A percentile compares a stretch with the other conserved stretches of the same genome.
These are phyloP conservation scores for Camelus bactrianus DNA, from an alignment of 2,113 vertebrate species.

Conservation along the genomic window DNA sequence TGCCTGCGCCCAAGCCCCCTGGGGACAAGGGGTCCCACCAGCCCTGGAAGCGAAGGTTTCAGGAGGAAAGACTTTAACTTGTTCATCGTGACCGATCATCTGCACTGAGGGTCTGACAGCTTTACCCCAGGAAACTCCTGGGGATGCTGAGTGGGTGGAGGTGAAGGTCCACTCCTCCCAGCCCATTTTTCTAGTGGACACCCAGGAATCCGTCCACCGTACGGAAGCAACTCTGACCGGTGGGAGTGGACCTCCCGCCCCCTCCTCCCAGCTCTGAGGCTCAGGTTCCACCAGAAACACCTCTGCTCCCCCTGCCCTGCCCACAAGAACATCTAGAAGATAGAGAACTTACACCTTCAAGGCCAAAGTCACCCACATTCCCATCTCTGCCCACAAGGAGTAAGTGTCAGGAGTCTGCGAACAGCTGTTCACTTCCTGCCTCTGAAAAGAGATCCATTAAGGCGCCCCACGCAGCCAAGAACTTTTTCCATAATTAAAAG, in stretches of 20 bases:
- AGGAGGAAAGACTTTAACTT: neutral
- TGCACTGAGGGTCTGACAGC: neutral
- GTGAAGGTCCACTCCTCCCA: accelerated
- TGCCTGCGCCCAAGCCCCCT: too few species aligned
- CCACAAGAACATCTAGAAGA: neutral
- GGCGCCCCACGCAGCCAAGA: neutral
- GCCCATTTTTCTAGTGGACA: accelerated
- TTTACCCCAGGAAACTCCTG: neutral
- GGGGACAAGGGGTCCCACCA: neutral
- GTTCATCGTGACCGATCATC: accelerated
- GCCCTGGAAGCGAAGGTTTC: too few species aligned
- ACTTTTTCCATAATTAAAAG: neutral
- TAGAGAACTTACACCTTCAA: neutral
- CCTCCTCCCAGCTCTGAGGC: neutral
- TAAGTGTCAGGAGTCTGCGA: neutral
- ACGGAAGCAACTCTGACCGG: accelerated
- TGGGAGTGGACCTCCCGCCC: accelerated
- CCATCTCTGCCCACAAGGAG: neutral
- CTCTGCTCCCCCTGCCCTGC: neutral
- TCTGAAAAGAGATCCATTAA: neutral
- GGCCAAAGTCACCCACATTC: neutral
- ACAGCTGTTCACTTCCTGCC: neutral
- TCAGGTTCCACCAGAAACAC: neutral
- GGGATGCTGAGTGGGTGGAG: neutral
- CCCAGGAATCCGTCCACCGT: accelerated